phyloP scores from a whole-genome alignment of 1,140 invertebrate genomes.

The Papilio glaucus region DNA sequence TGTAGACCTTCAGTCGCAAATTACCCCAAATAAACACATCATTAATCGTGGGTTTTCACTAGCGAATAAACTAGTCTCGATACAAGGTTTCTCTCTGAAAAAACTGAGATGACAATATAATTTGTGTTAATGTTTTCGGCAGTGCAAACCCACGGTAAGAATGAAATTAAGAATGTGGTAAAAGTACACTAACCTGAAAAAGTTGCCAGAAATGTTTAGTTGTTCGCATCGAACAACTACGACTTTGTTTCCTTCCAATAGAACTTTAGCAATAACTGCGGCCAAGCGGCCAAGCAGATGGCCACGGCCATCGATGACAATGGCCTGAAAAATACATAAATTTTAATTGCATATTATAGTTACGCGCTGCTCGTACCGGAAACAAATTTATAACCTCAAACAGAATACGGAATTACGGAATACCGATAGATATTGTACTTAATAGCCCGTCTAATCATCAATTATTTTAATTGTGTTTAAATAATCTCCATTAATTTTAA shows the following conservation, averaged over 20 bases:
- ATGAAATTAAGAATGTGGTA: not conserved
- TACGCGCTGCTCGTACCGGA: slow-evolving; percentile 42
- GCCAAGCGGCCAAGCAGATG: slow-evolving; percentile 98
- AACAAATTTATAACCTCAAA: slow-evolving; percentile 62
- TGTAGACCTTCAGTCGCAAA: slow-evolving; percentile 84
- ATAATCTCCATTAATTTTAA: slow-evolving; percentile 5
- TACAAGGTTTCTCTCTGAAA: too few species aligned
- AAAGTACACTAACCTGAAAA: slow-evolving; percentile 90
- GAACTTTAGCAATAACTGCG: slow-evolving; percentile 96
- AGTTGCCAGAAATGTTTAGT: slow-evolving; percentile 99
- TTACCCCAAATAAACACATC: slow-evolving; percentile 84
- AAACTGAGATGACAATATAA: too few species aligned
- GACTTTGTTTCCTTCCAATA: slow-evolving; percentile 94
- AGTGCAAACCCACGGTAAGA: too few species aligned
- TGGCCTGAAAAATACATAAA: slow-evolving; percentile 88
- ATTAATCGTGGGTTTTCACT: too few species aligned
- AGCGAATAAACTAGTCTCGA: too few species aligned
- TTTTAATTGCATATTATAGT: slow-evolving; percentile 34
- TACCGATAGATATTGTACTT: not conserved
- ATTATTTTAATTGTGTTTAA: not conserved
- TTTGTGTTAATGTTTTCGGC: too few species aligned
- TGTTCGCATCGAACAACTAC: slow-evolving; percentile 97
- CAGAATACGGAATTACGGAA: not conserved
- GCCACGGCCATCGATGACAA: slow-evolving; percentile 98
- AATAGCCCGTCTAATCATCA: not conserved